A percentile compares a stretch with the other conserved stretches of the same genome.
Evolutionary conservation across 2,797 vertebrate genomes (phyloP).

Genomic region (Megaceryle alcyon): DNA sequence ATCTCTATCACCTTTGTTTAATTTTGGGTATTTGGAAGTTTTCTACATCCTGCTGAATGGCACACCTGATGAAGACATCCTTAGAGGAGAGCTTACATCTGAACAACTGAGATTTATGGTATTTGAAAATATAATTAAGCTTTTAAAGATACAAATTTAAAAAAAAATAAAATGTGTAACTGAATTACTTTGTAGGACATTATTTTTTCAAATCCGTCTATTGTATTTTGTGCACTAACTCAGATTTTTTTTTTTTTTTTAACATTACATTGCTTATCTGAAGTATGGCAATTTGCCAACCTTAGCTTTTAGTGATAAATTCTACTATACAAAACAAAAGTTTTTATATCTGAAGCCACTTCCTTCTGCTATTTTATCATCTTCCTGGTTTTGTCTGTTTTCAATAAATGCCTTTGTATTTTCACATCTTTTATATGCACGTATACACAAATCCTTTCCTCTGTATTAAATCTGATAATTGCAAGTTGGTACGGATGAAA

Average conservation of each 20-base stretch:
- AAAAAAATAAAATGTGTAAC: conserved; percentile 2
- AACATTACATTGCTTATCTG: background rate
- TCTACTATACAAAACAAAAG: conserved; percentile 56
- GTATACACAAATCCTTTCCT: conserved; percentile 53
- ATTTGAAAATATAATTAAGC: background rate
- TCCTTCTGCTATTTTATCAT: conserved; percentile 74
- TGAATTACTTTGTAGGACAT: background rate
- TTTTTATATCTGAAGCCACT: conserved; percentile 74
- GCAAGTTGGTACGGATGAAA: conserved; percentile 20
- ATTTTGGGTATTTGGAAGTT: background rate
- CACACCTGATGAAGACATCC: background rate
- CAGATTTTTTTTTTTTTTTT: background rate
- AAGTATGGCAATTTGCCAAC: conserved; percentile 17
- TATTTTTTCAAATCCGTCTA: background rate
- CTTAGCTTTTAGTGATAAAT: conserved; percentile 19
- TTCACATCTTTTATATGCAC: conserved; percentile 67
- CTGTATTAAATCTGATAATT: conserved; percentile 13
- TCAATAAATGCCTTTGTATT: conserved; percentile 71
- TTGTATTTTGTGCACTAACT: background rate
- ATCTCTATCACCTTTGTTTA: background rate
- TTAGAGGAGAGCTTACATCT: background rate
- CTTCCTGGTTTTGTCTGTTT: conserved; percentile 79
- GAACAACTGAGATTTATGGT: background rate
- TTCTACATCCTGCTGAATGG: background rate
- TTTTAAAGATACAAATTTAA: conserved; percentile 17